Evolutionary conservation across 2,888 invertebrate genomes (phyloP), one percentile per base, ranked within the genome.

Genomic region (Idaea dimidiata): DNA sequence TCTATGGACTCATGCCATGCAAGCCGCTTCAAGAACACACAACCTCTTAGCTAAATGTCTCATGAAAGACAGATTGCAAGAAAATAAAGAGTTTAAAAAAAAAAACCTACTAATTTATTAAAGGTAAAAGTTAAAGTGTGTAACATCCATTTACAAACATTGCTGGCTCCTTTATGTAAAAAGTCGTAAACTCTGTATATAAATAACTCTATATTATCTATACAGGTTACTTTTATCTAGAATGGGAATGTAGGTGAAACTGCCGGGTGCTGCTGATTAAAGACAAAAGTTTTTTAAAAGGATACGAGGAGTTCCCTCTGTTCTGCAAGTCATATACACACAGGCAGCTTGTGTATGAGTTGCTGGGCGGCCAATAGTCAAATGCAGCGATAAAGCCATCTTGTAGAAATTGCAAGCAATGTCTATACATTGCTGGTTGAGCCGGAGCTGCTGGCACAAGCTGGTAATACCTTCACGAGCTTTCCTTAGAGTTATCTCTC

Each of bases 271-370:
- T 43, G 43, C 10, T 8, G 10, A 10, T 43, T 43, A 2, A 43
- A 43, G 10, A 7, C 5, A 24, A 24, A 24, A 24, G 14, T 43
- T 43, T 16, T 60, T 59, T 16, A 72, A 93, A 94, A 96, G 94
- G 95, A 95, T 96, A 97, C 97, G 99, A 71, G 98, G 96, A 65
- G 99, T 99, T 74, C 97, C 97, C 88, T 99, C 98, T 0, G 97
- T 97, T 69, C 99, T 94, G 79, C 99, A 99, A 0, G 99, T 99
- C 82, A 99, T 96, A 82, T 99, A 99, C 2, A 99, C 96, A 86
- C 99, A 99, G 31, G 99, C 99, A 43, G 99, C 99, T 80, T 98
- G 96, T 60, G 99, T 98, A 79, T 98, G 97, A 16, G 96, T 95
- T 69, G 97, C 96, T 72, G 96, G 97, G 53, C 99, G 93, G 10